Evolutionary conservation across 2,113 vertebrate genomes (phyloP).

Genomic region (Lepus timidus): DNA sequence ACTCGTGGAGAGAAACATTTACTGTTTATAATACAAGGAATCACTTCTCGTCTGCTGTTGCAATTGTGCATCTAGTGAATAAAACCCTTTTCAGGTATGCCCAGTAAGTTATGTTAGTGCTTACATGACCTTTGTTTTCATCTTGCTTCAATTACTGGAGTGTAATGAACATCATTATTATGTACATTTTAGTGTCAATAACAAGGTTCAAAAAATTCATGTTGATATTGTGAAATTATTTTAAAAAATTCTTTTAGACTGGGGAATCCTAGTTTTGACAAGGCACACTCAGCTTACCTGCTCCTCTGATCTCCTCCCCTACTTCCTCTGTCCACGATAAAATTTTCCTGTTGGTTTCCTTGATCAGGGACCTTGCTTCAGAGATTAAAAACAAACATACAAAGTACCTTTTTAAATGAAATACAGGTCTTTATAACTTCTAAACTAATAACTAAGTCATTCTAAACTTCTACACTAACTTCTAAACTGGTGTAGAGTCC

Average conservation of each 20-base stretch:
- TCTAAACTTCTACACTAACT: not conserved
- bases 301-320: not conserved
- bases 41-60: not conserved
- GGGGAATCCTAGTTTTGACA: not conserved
- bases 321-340: not conserved
- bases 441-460: not conserved
- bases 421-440: conserved; percentile 26
- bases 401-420: not conserved
- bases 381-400: not conserved
- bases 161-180: no score
- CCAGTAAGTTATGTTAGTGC: not conserved
- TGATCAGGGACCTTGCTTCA: not conserved
- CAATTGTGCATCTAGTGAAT: not conserved
- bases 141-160: not conserved
- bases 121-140: not conserved
- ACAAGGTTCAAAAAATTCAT: conserved; percentile 4
- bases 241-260: conserved; percentile 12
- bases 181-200: not conserved
- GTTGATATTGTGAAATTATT: conserved; percentile 22
- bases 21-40: conserved; percentile 6
- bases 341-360: not conserved
- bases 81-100: not conserved
- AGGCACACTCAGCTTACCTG: not conserved
- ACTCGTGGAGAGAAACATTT: not conserved
- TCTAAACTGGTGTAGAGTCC: not conserved